These are phyloP conservation scores for Temnothorax longispinosus DNA, from an alignment of 1,140 invertebrate genomes.

Conservation along the genomic window DNA sequence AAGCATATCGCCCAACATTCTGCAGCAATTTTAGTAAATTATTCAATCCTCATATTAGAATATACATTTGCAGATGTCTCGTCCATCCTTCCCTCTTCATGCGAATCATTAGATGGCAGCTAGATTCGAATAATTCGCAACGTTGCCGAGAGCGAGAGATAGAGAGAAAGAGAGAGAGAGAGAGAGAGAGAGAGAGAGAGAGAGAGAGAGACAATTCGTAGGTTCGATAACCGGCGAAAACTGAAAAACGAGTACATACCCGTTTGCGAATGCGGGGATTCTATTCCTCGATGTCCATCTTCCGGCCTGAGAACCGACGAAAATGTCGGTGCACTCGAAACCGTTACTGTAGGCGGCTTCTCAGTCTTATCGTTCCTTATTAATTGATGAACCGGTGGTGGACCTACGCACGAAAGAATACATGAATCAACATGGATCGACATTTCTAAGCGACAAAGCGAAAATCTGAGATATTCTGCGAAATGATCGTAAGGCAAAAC, in stretches of 20 bases:
- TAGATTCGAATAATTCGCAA: constrained; percentile 26
- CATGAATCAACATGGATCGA: neutral
- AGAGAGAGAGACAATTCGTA: constrained; percentile 7
- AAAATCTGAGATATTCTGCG: neutral
- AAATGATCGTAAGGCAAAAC: neutral
- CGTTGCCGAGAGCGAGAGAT: neutral
- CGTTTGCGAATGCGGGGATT: constrained; percentile 85
- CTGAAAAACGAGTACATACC: constrained; percentile 77
- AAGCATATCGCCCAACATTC: neutral
- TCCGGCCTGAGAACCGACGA: constrained; percentile 84
- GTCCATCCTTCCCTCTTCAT: constrained; percentile 1
- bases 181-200: neutral
- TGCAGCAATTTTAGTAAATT: neutral
- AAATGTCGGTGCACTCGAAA: constrained; percentile 84
- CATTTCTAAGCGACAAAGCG: neutral
- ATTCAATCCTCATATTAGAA: neutral
- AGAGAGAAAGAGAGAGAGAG: neutral
- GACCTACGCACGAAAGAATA: constrained; percentile 75
- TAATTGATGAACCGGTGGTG: constrained; percentile 85
- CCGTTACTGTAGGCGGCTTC: constrained; percentile 84
- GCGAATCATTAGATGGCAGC: neutral
- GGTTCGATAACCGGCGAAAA: neutral
- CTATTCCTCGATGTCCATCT: constrained; percentile 84
- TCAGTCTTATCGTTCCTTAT: constrained; percentile 86
- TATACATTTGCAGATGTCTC: neutral